phyloP scores from a whole-genome alignment of 2,888 invertebrate genomes.

The Furcula furcula region DNA sequence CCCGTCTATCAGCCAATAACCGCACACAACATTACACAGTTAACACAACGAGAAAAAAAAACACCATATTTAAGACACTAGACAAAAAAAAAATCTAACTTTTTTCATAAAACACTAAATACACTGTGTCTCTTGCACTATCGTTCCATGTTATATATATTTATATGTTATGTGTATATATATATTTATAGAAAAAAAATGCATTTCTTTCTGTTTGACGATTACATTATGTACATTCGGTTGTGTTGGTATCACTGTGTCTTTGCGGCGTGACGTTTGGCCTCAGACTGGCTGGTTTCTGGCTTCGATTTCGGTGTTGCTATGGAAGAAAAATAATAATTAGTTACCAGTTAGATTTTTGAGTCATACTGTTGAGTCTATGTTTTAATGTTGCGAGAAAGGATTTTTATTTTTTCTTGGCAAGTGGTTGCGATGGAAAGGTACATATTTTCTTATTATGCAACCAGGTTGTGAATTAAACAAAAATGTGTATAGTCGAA shows the following conservation, averaged over 20 bases:
- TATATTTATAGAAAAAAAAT: slow-evolving; percentile 34
- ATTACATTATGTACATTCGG: slow-evolving; percentile 22
- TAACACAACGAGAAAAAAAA: not conserved
- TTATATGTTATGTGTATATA: slow-evolving; percentile 13
- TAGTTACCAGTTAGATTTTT: not conserved
- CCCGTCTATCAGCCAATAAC: slow-evolving; percentile 9
- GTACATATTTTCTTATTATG: no score
- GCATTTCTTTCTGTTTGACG: slow-evolving; percentile 23
- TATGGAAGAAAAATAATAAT: slow-evolving; percentile 28
- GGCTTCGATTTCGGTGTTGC: slow-evolving; percentile 61
- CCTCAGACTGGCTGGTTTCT: slow-evolving; percentile 40
- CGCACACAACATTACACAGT: slow-evolving; percentile 2
- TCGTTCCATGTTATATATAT: slow-evolving; percentile 6
- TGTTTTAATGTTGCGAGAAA: no score
- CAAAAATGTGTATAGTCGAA: no score
- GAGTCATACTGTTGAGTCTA: no score
- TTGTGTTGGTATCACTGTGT: slow-evolving; percentile 49
- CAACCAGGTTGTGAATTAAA: no score
- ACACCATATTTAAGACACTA: slow-evolving; percentile 12
- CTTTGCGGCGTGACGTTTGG: slow-evolving; percentile 46
- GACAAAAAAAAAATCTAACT: slow-evolving; percentile 10
- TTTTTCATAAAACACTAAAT: slow-evolving; percentile 7
- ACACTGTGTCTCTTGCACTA: slow-evolving; percentile 3
- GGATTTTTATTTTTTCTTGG: no score
- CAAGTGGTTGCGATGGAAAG: no score